These are phyloP conservation scores for Adoxophyes honmai DNA, from an alignment of 1,140 invertebrate species.

Conservation along the genomic window DNA sequence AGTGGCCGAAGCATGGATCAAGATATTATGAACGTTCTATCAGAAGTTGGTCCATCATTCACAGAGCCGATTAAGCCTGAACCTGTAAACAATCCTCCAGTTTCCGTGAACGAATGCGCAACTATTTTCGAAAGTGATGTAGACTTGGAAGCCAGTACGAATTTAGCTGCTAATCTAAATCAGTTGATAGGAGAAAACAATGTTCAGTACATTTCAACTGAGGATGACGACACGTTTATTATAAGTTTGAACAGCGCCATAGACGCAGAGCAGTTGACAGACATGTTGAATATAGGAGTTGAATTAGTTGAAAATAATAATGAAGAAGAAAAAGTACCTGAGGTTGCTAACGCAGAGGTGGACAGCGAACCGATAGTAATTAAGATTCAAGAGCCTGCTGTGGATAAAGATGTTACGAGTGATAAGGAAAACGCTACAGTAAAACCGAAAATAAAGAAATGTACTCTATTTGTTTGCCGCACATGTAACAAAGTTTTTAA, in stretches of 20 bases:
- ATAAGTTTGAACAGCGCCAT: slow-evolving; percentile 71
- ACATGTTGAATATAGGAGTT: slow-evolving; percentile 64
- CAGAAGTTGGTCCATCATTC: slow-evolving; percentile 25
- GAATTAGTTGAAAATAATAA: slow-evolving; percentile 27
- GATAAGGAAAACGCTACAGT: slow-evolving; percentile 1
- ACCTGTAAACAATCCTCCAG: slow-evolving; percentile 22
- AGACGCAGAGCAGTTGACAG: slow-evolving; percentile 61
- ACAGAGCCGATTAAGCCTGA: slow-evolving; percentile 28
- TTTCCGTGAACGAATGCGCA: slow-evolving; percentile 56
- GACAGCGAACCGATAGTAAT: slow-evolving; percentile 27
- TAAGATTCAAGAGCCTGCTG: slow-evolving; percentile 25
- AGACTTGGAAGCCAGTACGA: slow-evolving; percentile 63
- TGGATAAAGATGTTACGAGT: slow-evolving; percentile 12
- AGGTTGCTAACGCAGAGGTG: slow-evolving; percentile 16
- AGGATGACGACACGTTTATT: slow-evolving; percentile 71
- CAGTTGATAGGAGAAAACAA: slow-evolving; percentile 68
- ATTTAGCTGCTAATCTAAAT: slow-evolving; percentile 67
- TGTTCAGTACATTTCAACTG: slow-evolving; percentile 69
- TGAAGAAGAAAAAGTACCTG: slow-evolving; percentile 17
- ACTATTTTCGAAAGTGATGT: slow-evolving; percentile 71
- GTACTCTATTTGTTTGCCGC: slow-evolving; percentile 42
- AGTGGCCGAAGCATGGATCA: slow-evolving; percentile 47
- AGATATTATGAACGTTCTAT: slow-evolving; percentile 59
- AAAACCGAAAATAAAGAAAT: slow-evolving; percentile 30
- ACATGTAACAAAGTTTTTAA: slow-evolving; percentile 62